Conservation (phyloP, 1,140 invertebrate species). For the Periplaneta americana region DNA sequence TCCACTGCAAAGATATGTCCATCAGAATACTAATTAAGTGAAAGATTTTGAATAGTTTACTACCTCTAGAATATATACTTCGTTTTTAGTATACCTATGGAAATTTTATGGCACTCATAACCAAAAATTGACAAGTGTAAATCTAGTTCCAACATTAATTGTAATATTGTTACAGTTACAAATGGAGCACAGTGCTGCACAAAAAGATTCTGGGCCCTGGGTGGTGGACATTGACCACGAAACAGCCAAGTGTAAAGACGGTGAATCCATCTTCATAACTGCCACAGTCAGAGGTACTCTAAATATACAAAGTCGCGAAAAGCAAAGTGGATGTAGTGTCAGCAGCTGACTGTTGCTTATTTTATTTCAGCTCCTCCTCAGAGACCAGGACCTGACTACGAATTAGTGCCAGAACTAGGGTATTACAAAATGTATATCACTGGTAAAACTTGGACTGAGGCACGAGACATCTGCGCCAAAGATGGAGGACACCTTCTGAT, state of each 20-base stretch:
- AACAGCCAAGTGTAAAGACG: not conserved
- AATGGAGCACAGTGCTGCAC: not conserved
- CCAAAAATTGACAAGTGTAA: not conserved
- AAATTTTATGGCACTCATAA: too few relatives aligned
- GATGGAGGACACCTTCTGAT: conserved; percentile 37
- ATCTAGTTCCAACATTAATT: not conserved
- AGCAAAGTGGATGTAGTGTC: too few relatives aligned
- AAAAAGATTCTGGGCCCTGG: not conserved
- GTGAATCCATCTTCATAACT: not conserved
- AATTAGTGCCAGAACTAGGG: conserved; percentile 26
- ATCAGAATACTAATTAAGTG: too few relatives aligned
- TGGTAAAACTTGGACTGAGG: conserved; percentile 34
- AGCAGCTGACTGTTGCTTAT: not conserved
- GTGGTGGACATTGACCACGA: not conserved
- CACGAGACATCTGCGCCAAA: conserved; percentile 35
- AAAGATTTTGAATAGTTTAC: too few relatives aligned
- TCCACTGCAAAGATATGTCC: too few relatives aligned
- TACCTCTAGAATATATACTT: too few relatives aligned
- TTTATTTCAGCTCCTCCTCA: not conserved
- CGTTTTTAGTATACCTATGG: too few relatives aligned
- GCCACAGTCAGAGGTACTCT: not conserved
- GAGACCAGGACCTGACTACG: not conserved
- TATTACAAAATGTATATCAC: conserved; percentile 35
- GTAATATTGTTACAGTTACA: not conserved
- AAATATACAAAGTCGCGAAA: too few relatives aligned